Conservation (phyloP, 2,113 vertebrate genomes). For the Urocynchramus pylzowi region DNA sequence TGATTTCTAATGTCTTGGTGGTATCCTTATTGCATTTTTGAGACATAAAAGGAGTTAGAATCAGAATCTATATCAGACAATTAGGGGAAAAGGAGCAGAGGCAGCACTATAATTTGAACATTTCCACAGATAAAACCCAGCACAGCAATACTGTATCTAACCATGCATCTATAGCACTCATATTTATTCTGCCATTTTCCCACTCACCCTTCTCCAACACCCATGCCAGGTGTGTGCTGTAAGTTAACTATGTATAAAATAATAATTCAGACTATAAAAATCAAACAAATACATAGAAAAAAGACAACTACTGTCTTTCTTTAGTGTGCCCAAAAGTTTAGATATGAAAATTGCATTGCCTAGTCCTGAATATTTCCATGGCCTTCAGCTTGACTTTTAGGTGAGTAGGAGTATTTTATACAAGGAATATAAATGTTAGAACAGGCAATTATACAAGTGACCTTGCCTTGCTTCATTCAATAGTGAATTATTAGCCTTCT, state of each 20-base stretch:
- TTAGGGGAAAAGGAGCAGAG: neutral
- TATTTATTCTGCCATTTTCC: neutral
- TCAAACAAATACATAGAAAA: neutral
- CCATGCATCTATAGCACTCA: neutral
- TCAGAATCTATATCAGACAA: neutral
- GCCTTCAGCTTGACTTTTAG: neutral
- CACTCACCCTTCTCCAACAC: neutral
- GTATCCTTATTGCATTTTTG: neutral
- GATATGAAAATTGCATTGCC: neutral
- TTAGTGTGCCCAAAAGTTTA: neutral
- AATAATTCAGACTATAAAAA: neutral
- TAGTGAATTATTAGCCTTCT: conserved; percentile 12
- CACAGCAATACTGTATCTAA: neutral
- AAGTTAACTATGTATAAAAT: neutral
- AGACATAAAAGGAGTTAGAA: neutral
- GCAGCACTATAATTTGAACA: neutral
- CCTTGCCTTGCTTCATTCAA: neutral
- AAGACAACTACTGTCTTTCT: neutral
- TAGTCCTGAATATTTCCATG: neutral
- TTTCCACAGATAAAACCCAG: neutral
- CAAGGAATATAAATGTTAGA: conserved; percentile 2
- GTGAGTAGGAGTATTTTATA: neutral
- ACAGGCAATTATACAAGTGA: conserved; percentile 8
- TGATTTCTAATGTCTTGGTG: neutral
- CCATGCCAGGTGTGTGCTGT: neutral